Percentiles rank a stretch among this genome's conserved stretches.
Conservation (phyloP, 2,113 vertebrate species). For the Marmota monax region DNA sequence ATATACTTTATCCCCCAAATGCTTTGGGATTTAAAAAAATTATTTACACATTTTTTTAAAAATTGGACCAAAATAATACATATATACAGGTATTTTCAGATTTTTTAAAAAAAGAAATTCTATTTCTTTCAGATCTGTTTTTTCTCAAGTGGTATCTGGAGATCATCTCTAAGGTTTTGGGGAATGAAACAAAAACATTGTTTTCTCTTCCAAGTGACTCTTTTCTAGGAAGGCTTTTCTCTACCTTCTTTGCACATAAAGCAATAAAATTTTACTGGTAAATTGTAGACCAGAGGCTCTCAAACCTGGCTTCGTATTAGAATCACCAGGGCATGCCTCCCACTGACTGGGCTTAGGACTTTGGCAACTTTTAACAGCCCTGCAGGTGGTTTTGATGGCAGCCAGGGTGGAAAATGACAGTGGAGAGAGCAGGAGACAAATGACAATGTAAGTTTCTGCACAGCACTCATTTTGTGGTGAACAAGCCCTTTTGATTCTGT, state of each 20-base stretch:
- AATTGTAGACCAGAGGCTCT: neutral
- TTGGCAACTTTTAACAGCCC: neutral
- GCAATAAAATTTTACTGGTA: neutral
- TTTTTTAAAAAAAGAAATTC: neutral
- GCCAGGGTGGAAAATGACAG: neutral
- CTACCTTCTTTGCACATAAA: constrained; percentile 19
- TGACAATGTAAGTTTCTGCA: neutral
- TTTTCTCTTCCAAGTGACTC: neutral
- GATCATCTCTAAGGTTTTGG: neutral
- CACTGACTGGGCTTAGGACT: neutral
- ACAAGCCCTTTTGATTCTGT: neutral
- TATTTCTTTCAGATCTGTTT: neutral
- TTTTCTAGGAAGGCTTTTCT: neutral
- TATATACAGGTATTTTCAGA: neutral
- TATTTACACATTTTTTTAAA: constrained; percentile 19
- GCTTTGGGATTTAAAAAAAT: neutral
- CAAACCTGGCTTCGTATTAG: neutral
- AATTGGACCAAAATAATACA: constrained; percentile 26
- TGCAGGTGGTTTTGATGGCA: neutral
- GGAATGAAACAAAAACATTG: neutral
- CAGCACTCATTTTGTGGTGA: neutral
- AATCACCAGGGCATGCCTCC: neutral
- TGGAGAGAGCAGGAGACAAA: neutral
- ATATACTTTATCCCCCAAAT: constrained; percentile 40
- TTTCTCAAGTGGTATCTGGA: neutral